Evolutionary conservation across 2,797 vertebrate species (phyloP).

Genomic region (Sciurus carolinensis): DNA sequence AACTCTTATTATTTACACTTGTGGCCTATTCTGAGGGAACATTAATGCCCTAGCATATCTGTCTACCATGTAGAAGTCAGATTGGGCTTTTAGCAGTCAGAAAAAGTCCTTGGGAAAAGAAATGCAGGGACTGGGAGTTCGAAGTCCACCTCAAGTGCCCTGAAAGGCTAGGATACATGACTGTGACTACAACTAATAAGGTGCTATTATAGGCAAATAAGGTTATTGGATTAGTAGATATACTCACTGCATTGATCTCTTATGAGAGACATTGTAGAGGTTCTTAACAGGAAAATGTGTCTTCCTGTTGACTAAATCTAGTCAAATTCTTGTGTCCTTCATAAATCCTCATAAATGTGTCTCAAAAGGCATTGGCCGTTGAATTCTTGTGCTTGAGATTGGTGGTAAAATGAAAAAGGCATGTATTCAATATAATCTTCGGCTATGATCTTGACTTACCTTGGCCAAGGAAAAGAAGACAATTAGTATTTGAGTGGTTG

Average conservation of each 20-base stretch:
- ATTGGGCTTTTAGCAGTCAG: neutral
- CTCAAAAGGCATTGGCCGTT: neutral
- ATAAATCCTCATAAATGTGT: neutral
- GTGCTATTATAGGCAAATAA: no score
- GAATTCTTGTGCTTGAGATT: neutral
- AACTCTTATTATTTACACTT: neutral
- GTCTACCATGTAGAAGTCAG: neutral
- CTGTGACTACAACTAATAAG: neutral
- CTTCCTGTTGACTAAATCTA: neutral
- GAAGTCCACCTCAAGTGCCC: neutral
- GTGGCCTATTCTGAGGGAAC: neutral
- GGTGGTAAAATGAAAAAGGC: neutral
- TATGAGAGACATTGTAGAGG: neutral
- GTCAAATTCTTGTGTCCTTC: neutral
- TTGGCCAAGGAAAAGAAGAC: neutral
- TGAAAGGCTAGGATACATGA: no score
- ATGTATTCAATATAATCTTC: neutral
- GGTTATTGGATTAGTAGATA: neutral
- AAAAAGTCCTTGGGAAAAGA: neutral
- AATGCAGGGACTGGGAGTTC: neutral
- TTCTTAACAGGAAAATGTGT: neutral
- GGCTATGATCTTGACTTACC: neutral
- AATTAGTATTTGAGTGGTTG: neutral
- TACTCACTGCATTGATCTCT: neutral
- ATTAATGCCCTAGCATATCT: neutral